Conservation (phyloP, 1,140 invertebrate species). For the Manduca sexta region DNA sequence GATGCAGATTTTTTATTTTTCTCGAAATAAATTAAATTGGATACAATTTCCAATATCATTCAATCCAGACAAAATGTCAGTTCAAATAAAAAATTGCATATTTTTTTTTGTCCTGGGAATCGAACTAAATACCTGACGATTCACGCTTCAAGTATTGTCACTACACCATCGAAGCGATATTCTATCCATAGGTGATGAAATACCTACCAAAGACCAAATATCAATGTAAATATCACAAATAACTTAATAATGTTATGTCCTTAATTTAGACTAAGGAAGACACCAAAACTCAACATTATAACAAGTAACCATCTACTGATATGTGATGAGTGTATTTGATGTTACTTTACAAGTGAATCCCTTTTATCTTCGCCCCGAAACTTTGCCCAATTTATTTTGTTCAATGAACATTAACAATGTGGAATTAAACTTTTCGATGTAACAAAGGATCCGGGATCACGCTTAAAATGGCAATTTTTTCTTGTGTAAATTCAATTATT, state of each 20-base stretch:
- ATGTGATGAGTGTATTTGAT: constrained; percentile 11
- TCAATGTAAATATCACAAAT: neutral
- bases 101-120: neutral
- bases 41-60: too few relatives aligned
- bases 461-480: too few relatives aligned
- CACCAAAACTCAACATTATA: neutral
- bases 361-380: constrained; percentile 18
- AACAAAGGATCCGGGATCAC: constrained; percentile 12
- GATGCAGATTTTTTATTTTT: neutral
- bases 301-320: constrained; percentile 3
- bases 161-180: too few relatives aligned
- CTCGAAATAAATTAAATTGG: neutral
- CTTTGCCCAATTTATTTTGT: constrained; percentile 24
- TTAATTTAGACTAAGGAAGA: neutral
- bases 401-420: constrained; percentile 26
- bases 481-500: too few relatives aligned
- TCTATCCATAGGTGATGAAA: too few relatives aligned
- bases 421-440: constrained; percentile 20
- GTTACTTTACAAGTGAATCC: constrained; percentile 14
- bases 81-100: neutral
- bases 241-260: neutral
- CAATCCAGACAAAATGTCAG: neutral
- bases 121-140: too few relatives aligned
- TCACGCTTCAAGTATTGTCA: too few relatives aligned
- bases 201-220: too few relatives aligned